Evolutionary conservation across 2,113 vertebrate species (phyloP).

Genomic region (Lagopus leucura): DNA sequence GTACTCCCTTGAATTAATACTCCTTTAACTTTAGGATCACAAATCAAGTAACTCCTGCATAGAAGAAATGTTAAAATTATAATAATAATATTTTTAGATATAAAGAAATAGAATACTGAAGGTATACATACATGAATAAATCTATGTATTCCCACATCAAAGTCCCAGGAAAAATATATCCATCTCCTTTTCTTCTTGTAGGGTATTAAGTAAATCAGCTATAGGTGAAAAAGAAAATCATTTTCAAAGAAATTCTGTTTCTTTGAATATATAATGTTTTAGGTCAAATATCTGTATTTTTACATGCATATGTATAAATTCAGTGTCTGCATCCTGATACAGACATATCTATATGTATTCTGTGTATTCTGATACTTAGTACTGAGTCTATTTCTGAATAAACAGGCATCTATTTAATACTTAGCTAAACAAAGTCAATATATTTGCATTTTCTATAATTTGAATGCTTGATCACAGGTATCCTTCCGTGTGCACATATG

Average conservation of each 20-base stretch:
- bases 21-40: background rate
- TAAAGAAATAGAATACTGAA: background rate
- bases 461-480: background rate
- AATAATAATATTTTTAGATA: background rate
- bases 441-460: background rate
- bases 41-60: background rate
- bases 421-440: background rate
- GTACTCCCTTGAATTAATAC: background rate
- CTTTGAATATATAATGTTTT: background rate
- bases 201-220: background rate
- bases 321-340: background rate
- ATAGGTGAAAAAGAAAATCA: background rate
- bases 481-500: accelerated
- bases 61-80: background rate
- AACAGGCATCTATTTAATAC: background rate
- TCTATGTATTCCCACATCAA: background rate
- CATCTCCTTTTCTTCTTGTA: background rate
- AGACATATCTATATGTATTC: background rate
- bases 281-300: background rate
- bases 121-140: background rate
- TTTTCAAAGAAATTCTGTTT: background rate
- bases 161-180: background rate
- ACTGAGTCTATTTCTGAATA: background rate
- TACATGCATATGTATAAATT: background rate
- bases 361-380: background rate